A percentile compares a stretch with the other conserved stretches of the same genome.
Evolutionary conservation across 2,113 vertebrate genomes (phyloP).

Genomic region (Calyptomena viridis): DNA sequence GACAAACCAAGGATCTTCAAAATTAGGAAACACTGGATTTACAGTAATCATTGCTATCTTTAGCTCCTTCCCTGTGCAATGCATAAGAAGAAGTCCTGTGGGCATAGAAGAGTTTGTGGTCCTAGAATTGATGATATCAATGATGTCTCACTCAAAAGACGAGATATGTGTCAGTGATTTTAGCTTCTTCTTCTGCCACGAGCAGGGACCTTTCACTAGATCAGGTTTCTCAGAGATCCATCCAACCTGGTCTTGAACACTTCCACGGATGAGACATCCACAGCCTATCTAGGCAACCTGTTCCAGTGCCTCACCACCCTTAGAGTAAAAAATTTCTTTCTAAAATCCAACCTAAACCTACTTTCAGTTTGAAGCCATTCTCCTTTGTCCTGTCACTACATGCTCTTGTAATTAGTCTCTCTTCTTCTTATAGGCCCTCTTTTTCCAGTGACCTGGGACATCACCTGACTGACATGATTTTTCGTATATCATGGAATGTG

Average conservation of each 20-base stretch:
- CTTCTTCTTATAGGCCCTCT: not conserved
- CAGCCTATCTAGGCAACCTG: not conserved
- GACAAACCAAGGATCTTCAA: not conserved
- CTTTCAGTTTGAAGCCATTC: not conserved
- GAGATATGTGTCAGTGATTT: not conserved
- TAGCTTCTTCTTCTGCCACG: not conserved
- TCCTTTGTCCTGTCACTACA: not conserved
- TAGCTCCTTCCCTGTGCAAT: not conserved
- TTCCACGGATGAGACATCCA: not conserved
- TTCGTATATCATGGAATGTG: not conserved
- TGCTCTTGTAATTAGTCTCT: not conserved
- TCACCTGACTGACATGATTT: not conserved
- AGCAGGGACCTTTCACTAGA: not conserved
- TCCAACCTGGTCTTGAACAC: not conserved
- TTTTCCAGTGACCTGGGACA: not conserved
- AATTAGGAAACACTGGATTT: not conserved
- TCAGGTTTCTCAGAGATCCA: not conserved
- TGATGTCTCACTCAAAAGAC: not conserved
- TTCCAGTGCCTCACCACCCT: not conserved
- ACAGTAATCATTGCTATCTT: not conserved
- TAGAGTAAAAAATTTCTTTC: not conserved
- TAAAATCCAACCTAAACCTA: not conserved
- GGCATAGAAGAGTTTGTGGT: not conserved
- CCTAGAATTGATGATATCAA: not conserved
- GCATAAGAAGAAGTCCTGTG: not conserved